Evolutionary conservation across 2,113 vertebrate species (phyloP).

Genomic region (Arizona elegans): DNA sequence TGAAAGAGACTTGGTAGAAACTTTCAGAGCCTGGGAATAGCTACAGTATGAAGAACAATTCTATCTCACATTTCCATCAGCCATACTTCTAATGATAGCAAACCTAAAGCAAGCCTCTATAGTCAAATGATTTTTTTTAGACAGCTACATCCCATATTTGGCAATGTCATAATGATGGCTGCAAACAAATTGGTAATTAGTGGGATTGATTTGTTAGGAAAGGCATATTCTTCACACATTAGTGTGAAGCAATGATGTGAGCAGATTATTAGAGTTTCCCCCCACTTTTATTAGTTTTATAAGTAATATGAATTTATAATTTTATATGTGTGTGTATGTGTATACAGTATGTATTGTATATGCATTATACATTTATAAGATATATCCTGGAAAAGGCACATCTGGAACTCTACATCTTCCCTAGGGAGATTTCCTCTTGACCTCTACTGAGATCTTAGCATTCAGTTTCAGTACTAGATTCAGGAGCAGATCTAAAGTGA

Average conservation of each 20-base stretch:
- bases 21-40: neutral
- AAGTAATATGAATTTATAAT: neutral
- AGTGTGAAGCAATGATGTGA: neutral
- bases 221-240: neutral
- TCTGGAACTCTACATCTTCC: neutral
- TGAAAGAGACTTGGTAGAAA: neutral
- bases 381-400: neutral
- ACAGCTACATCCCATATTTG: neutral
- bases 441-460: neutral
- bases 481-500: neutral
- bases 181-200: neutral
- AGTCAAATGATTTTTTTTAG: neutral
- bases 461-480: neutral
- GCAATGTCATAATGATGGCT: neutral
- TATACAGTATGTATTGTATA: neutral
- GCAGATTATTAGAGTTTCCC: neutral
- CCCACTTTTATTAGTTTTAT: neutral
- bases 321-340: neutral
- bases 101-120: neutral
- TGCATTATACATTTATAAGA: neutral
- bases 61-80: neutral
- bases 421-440: neutral
- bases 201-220: neutral
- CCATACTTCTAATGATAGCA: neutral
- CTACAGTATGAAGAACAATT: neutral